A percentile compares a stretch with the other conserved stretches of the same genome.
phyloP scores from a whole-genome alignment of 2,113 vertebrate species.

The chimpanzee (Pan troglodytes) region NHGRI_mPanTro3-v2.1_pri NC_072411.2:17210001-17210500 shows the following conservation, averaged over 20 bases:
- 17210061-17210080: background rate
- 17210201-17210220: background rate
- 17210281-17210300: background rate
- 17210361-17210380: background rate
- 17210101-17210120: background rate
- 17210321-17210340: background rate
- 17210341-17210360: background rate
- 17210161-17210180: background rate
- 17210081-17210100: background rate
- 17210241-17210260: background rate
- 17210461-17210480: background rate
- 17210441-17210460: too few relatives aligned
- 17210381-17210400: background rate
- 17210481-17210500: background rate
- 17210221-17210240: background rate
- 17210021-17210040: background rate
- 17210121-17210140: background rate
- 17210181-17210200: background rate
- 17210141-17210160: fast-evolving
- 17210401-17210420: background rate
- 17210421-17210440: background rate
- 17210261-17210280: background rate
- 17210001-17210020: background rate
- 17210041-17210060: background rate
- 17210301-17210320: background rate